phyloP scores from a whole-genome alignment of 2,888 invertebrate genomes.

The Himalopsyche kuldschensis region DNA sequence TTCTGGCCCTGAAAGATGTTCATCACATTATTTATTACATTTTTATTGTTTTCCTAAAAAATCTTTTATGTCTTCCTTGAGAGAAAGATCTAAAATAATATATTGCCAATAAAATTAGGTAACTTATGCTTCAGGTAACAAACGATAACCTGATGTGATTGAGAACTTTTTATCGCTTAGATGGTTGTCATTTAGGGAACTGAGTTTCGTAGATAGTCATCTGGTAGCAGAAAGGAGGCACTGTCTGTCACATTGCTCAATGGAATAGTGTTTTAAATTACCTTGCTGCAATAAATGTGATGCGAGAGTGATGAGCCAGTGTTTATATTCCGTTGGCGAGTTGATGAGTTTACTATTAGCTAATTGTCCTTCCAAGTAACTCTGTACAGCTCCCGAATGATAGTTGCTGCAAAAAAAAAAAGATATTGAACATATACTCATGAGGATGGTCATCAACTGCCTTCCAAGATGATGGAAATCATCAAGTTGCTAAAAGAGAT shows the following conservation, averaged over 20 bases:
- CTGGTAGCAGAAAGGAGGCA: no score
- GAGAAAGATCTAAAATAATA: no score
- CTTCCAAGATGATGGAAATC: neutral
- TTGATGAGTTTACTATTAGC: slow-evolving; percentile 69
- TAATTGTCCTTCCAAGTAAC: slow-evolving; percentile 75
- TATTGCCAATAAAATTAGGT: no score
- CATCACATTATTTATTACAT: neutral
- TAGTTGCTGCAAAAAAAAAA: slow-evolving; percentile 42
- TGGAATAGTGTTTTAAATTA: slow-evolving; percentile 43
- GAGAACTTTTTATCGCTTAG: no score
- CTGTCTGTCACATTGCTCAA: no score
- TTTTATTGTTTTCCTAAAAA: no score
- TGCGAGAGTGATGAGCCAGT: slow-evolving; percentile 68
- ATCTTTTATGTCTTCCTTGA: no score
- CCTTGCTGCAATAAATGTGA: slow-evolving; percentile 68
- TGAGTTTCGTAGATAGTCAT: no score
- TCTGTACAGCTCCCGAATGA: slow-evolving; percentile 55
- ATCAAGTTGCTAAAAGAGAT: neutral
- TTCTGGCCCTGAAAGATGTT: slow-evolving; percentile 62
- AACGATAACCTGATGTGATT: no score
- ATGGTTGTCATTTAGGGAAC: no score
- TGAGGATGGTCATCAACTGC: no score
- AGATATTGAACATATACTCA: neutral
- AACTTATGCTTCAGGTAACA: no score
- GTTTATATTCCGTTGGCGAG: slow-evolving; percentile 72